Evolutionary conservation across 2,888 invertebrate species (phyloP).

Genomic region (Chloromyia formosa): DNA sequence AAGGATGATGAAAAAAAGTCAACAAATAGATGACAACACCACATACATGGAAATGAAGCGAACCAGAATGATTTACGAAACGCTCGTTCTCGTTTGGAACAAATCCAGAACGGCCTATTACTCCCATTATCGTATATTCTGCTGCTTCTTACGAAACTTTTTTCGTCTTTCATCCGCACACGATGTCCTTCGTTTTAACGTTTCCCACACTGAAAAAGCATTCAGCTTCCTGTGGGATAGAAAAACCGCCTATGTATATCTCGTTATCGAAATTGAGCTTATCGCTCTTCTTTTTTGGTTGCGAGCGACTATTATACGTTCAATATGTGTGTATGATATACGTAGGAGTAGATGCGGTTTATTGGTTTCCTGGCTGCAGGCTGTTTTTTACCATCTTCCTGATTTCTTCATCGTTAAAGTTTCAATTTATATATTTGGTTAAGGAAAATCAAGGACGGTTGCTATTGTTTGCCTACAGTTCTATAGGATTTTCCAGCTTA

Average conservation of each 20-base stretch:
- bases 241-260: conserved; percentile 29
- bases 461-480: no score
- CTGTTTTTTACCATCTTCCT: conserved; percentile 39
- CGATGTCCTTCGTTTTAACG: conserved; percentile 7
- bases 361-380: conserved; percentile 52
- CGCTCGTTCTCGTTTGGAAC: conserved; percentile 8
- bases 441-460: no score
- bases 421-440: no score
- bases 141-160: conserved; percentile 13
- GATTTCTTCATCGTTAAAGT: no score
- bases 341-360: conserved; percentile 42
- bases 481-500: no score
- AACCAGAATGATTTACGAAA: not conserved
- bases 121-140: conserved; percentile 37
- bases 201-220: no score
- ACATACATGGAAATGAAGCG: not conserved
- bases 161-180: conserved; percentile 3
- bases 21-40: no score
- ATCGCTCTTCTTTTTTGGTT: conserved; percentile 37
- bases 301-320: conserved; percentile 2
- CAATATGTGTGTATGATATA: no score
- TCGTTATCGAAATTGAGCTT: conserved; percentile 51
- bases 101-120: conserved; percentile 34
- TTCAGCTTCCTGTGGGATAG: no score
- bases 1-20: no score